Conservation (phyloP, 2,888 invertebrate genomes). For the Epistrophella euchroma region DNA sequence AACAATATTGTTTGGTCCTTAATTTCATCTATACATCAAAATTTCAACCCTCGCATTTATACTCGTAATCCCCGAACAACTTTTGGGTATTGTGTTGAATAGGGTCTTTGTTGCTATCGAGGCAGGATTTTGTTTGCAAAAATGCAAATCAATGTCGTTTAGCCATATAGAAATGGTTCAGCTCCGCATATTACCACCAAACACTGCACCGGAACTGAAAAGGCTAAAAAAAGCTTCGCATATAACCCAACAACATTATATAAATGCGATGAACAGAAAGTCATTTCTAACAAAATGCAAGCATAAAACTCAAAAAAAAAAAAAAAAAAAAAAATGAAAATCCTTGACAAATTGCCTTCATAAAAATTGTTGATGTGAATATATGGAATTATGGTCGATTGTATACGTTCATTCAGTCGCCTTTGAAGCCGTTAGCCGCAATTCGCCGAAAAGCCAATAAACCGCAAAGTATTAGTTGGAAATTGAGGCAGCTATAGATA, state of each 20-base stretch:
- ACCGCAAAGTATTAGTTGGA: constrained; percentile 76
- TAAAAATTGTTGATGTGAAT: constrained; percentile 76
- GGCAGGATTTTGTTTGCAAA: constrained; percentile 27
- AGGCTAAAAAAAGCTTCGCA: constrained; percentile 1
- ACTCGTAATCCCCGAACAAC: constrained; percentile 41
- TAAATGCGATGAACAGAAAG: neutral
- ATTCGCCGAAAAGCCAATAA: constrained; percentile 77
- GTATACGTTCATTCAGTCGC: constrained; percentile 64
- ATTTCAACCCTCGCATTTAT: constrained; percentile 8
- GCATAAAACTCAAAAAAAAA: constrained; percentile 54
- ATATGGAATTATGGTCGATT: constrained; percentile 73
- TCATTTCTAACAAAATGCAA: constrained; percentile 69
- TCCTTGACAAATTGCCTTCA: constrained; percentile 77
- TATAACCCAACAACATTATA: neutral
- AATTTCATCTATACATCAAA: constrained; percentile 38
- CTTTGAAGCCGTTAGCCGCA: constrained; percentile 35
- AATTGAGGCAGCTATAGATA: constrained; percentile 56
- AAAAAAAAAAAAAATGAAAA: no score
- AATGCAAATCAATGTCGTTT: constrained; percentile 74
- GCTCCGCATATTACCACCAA: constrained; percentile 26
- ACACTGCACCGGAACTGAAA: constrained; percentile 34
- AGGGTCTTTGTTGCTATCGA: constrained; percentile 13
- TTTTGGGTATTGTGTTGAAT: constrained; percentile 34
- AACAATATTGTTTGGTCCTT: constrained; percentile 55
- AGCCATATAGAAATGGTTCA: constrained; percentile 48